These are phyloP conservation scores for Ptilodon capucinus DNA, from an alignment of 2,888 invertebrate species.

Conservation along the genomic window DNA sequence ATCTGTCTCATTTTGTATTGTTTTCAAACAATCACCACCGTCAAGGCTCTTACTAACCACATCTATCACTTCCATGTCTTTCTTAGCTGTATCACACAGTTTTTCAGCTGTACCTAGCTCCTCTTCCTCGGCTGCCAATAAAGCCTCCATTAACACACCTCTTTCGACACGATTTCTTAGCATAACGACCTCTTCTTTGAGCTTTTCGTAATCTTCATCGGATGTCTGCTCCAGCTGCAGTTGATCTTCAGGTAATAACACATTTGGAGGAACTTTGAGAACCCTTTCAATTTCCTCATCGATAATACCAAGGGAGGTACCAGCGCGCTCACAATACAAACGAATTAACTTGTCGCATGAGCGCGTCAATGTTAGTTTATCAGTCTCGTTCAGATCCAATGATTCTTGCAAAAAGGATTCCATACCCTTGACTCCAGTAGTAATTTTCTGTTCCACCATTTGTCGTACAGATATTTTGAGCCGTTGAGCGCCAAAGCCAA, in stretches of 20 bases:
- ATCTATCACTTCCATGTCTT: slow-evolving; percentile 68
- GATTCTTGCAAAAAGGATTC: slow-evolving; percentile 61
- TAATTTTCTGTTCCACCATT: slow-evolving; percentile 74
- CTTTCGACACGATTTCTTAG: slow-evolving; percentile 63
- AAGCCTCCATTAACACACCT: slow-evolving; percentile 67
- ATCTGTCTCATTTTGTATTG: slow-evolving; percentile 51
- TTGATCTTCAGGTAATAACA: slow-evolving; percentile 68
- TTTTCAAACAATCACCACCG: slow-evolving; percentile 42
- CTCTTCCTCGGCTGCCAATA: slow-evolving; percentile 64
- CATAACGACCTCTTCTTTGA: slow-evolving; percentile 61
- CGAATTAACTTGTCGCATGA: slow-evolving; percentile 67
- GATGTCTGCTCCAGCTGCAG: slow-evolving; percentile 59
- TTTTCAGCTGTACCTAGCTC: slow-evolving; percentile 62
- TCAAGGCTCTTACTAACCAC: slow-evolving; percentile 52
- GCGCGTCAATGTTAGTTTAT: slow-evolving; percentile 57
- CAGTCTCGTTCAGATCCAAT: slow-evolving; percentile 66
- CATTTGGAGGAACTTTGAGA: slow-evolving; percentile 63
- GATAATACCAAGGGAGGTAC: slow-evolving; percentile 56
- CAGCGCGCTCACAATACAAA: slow-evolving; percentile 66
- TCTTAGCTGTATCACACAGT: slow-evolving; percentile 66
- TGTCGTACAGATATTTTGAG: slow-evolving; percentile 70
- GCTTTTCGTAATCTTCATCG: slow-evolving; percentile 58
- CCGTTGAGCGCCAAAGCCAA: slow-evolving; percentile 73
- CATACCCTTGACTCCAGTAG: slow-evolving; percentile 65
- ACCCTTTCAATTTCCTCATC: slow-evolving; percentile 67